Base-by-base conservation (phyloP, 2,113 vertebrate genomes). In the Cyphomyrus discorhynchus region DNA sequence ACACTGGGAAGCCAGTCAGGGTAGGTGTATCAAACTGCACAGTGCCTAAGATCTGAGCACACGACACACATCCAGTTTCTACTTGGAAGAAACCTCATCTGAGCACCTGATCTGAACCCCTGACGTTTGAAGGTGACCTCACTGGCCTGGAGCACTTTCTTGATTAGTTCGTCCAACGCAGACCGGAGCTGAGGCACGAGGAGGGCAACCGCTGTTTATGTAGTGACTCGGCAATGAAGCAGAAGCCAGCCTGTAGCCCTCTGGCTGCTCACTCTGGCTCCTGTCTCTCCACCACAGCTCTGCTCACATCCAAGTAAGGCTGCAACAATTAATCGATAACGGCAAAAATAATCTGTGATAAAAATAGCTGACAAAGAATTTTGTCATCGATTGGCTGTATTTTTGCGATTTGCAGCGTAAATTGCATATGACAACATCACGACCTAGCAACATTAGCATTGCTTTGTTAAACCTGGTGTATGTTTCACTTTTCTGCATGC, bases 111-210 rank as follows among this genome's bases (percentile, higher is more conserved):
- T 89, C 88, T 46, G 42, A 85, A 8, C 52, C 19, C 87, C n/a
- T 74, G 87, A n/a, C 62, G 85, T n/a, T 56, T 70, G 84, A 88
- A 56, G 82, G 89, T 90, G 90, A 90, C 88, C 86, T 92, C 89
- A 90, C 3, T 58, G 80, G 89, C 82, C 87, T 86, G 39, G 66
- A 74, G 70, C 89, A 87, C 66, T 90, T 85, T 80, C 77, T 24
- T 90, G 87, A 93, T 80, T 53, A 91, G 52, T 77, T 89, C 35
- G 45, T 86, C 88, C 87, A 70, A 27, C 70, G 56, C 27, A 89
- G 27, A 21, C n/a, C 74, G 6, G 11, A 35, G 13, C 9, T 50
- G 47, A 53, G 50, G n/a, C 50, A 56, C 50, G n/a, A 87, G 82
- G 45, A 47, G 45, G 21, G 45, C 8, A 2, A 11, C 13, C 1